Conservation (phyloP, 2,888 invertebrate genomes). For the Xestia c-nigrum region DNA sequence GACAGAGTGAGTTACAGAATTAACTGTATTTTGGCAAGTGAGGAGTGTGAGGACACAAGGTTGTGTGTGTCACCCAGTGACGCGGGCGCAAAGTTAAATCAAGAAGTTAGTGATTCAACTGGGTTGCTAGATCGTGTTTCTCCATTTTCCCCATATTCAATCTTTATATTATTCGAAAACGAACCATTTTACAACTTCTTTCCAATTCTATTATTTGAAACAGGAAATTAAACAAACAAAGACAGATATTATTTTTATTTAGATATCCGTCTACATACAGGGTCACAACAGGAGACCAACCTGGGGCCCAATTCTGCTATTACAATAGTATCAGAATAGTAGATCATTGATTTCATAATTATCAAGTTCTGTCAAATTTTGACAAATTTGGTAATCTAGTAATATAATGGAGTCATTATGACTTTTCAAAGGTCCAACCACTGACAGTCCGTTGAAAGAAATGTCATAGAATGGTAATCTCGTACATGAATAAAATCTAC, state of each 20-base stretch:
- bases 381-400: too few relatives aligned
- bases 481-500: too few relatives aligned
- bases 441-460: too few relatives aligned
- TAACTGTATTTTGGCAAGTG: conserved; percentile 76
- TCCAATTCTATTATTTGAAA: background rate
- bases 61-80: conserved; percentile 72
- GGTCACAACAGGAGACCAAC: too few relatives aligned
- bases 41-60: conserved; percentile 74
- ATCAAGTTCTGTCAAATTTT: too few relatives aligned
- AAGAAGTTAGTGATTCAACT: conserved; percentile 61
- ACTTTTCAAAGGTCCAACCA: too few relatives aligned
- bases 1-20: conserved; percentile 69
- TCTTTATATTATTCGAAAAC: background rate
- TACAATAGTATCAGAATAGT: too few relatives aligned
- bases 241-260: background rate
- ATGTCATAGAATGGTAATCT: too few relatives aligned
- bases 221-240: background rate
- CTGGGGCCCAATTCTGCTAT: too few relatives aligned
- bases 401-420: too few relatives aligned
- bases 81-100: conserved; percentile 62
- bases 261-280: too few relatives aligned
- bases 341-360: too few relatives aligned
- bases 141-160: background rate
- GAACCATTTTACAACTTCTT: background rate
- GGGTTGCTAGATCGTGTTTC: background rate